Evolutionary conservation across 2,113 vertebrate species (phyloP), one percentile per base, ranked within the genome.

Genomic region (Tylochromis polylepis): DNA sequence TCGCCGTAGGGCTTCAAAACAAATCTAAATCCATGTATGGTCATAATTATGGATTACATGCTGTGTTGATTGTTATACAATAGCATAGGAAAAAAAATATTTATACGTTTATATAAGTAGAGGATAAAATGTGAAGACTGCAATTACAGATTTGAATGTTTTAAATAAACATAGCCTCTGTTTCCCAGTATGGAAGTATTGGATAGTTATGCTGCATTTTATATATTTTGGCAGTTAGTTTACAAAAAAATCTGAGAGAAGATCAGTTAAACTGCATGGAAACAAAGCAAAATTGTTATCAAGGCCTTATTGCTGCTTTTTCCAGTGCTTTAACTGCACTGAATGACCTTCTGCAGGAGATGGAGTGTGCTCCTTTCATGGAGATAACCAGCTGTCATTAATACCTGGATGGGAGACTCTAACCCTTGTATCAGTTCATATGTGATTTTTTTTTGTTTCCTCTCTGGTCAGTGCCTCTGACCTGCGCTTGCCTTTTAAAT

Each of bases 141-240:
- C 41, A 49, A 29, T 29, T 5, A 46, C 9, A 75, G 41, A 9
- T 27, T 24, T 43, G 4, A 41, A 24, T 10, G 38, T 43, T 43
- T 43, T 46, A 49, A 27, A 46, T 49, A 49, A 75, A 75, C 0
- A 0, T 16, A 18, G 41, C 24, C 27, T 49, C 41, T 18, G 8
- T 75, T 49, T 75, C 24, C 41, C 15, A 46, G 41, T 27, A 72
- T 27, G 0, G 5, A 29, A 49, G 24, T 3, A 51, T 31, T 51
- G 24, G 9, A 77, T 75, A 20, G 16, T 8, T 29, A 5, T 27
- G 8, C 20, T 49, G 9, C 24, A 49, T 51, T 65, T 0, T 49
- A 20, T 29, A 29, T 0, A 46, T 1, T 46, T 49, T 20, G 43
- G 1, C 15, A 75, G 4, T 49, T 49, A 49, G 0, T 46, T 27